Evolutionary conservation across 2,797 vertebrate genomes (phyloP), one percentile per base, ranked within the genome.

Genomic region (Decapterus maruadsi): DNA sequence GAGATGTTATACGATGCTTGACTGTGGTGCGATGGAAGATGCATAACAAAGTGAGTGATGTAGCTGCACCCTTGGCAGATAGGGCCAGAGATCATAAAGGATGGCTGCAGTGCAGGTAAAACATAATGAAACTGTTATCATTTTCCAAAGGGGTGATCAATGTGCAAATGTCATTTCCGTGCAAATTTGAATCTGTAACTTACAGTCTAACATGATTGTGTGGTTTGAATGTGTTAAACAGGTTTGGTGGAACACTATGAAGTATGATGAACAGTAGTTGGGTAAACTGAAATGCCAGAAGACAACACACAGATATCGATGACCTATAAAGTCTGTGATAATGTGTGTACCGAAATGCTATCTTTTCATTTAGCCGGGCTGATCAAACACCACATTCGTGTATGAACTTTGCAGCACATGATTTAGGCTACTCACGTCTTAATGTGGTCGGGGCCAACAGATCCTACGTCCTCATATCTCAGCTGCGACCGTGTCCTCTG

Each of bases 401-500:
- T 34, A 56, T 7, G 20, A 68, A 12, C 63, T 7, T 43, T 14
- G 12, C 31, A 60, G n/a, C 11, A 2, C 3, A 54, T 1, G 55
- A 9, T 19, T 0, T 0, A 0, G 4, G 13, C 1, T 54, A 89
- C 94, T 90, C 78, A 95, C 95, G 80, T 94, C 66, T 81, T 92
- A 0, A 82, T 80, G 72, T 95, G 93, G 29, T 90, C 91, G 0
- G 85, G 94, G 1, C 95, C 94, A 8, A 17, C 64, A 11, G 42
- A 50, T 1, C 56, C 55, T 0, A 91, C 87, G 3, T 90, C 91
- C 9, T 87, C 90, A 59, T 75, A 96, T 0, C 1, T 62, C 0
- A 94, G 11, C 0, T 0, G 4, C 12, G 2, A 43, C 0, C 60
- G n/a, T 0, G 0, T 54, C 6, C 1, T 88, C 78, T 94, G 93